Evolutionary conservation across 2,113 vertebrate species (phyloP), one percentile per base, ranked within the genome.

Genomic region (Passer montanus): DNA sequence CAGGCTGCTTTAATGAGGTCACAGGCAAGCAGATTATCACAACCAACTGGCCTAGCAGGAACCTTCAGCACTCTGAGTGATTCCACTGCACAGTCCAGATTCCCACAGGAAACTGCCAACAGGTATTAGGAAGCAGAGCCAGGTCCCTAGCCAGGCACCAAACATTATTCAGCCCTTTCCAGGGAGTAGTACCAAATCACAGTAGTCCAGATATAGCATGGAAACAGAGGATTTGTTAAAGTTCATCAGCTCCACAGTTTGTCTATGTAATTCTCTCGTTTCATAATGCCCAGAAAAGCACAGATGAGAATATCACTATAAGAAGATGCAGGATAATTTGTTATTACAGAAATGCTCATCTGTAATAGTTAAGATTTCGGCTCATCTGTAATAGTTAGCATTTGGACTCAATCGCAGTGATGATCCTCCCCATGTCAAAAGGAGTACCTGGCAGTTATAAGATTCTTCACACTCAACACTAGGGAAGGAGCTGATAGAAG

Each of bases 1-100:
- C 93, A 95, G 84, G 63, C 75, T 86, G 64, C 75, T 93, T 91
- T 96, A 95, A 94, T 91, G 95, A 96, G 93, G 84, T 91, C 46
- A 0, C 62, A 94, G 90, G 83, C 43, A 84, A 84, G 88, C 16
- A 1, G 73, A 94, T 96, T 93, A 81, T 80, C 73, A 86, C 79
- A 80, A 70, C 75, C 0, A 2, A 66, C 78, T 85, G 1, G 53
- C 58, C 87, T 58, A 49, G 83, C 52, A 81, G 72, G 93, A 84
- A 7, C 80, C 59, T 69, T 70, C 55, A 77, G 87, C 63, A 12
- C 33, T 63, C 33, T 43, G 22, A 59, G 26, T 9, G 35, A 50
- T n/a, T 60, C 64, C n/a, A 35, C 39, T 10, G 4, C 31, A 11
- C 33, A 23, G 27, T 33, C 60, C 80, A 56, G n/a, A 35, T 30